A percentile compares a stretch with the other conserved stretches of the same genome.
Evolutionary conservation across 2,113 vertebrate genomes (phyloP).

Genomic region (Cyanoderma ruficeps): DNA sequence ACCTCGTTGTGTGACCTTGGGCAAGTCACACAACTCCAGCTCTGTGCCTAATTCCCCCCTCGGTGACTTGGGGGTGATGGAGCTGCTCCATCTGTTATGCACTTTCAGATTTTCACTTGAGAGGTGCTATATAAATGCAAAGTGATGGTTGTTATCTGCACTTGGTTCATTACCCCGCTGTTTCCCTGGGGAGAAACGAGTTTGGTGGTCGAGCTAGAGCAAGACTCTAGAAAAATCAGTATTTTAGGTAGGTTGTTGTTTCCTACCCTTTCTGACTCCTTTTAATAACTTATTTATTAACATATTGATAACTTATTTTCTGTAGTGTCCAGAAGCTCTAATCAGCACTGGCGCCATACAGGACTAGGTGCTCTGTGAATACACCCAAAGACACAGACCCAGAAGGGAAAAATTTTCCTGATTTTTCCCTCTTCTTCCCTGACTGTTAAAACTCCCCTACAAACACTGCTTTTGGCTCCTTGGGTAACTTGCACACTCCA

Average conservation of each 20-base stretch:
- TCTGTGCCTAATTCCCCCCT: conserved; percentile 47
- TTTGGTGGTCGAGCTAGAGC: conserved; percentile 4
- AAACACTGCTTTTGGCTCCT: not conserved
- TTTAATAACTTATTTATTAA: conserved; percentile 9
- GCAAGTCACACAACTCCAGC: not conserved
- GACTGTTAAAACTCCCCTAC: not conserved
- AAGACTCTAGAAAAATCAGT: not conserved
- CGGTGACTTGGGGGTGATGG: conserved; percentile 21
- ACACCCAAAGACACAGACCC: not conserved
- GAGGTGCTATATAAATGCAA: conserved; percentile 26
- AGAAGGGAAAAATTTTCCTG: not conserved
- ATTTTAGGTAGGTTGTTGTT: not conserved
- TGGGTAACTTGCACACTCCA: not conserved
- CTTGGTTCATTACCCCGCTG: not conserved
- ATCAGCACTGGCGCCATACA: not conserved
- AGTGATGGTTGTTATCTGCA: not conserved
- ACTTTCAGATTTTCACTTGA: conserved; percentile 45
- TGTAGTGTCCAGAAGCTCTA: conserved; percentile 9
- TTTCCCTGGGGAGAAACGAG: not conserved
- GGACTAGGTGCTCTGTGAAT: conserved; percentile 25
- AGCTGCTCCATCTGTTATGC: conserved; percentile 32
- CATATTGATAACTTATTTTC: not conserved
- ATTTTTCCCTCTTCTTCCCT: not conserved
- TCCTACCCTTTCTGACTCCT: not conserved
- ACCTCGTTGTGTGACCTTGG: conserved; percentile 6